phyloP scores from a whole-genome alignment of 2,797 vertebrate genomes.

The Crax fasciolata region DNA sequence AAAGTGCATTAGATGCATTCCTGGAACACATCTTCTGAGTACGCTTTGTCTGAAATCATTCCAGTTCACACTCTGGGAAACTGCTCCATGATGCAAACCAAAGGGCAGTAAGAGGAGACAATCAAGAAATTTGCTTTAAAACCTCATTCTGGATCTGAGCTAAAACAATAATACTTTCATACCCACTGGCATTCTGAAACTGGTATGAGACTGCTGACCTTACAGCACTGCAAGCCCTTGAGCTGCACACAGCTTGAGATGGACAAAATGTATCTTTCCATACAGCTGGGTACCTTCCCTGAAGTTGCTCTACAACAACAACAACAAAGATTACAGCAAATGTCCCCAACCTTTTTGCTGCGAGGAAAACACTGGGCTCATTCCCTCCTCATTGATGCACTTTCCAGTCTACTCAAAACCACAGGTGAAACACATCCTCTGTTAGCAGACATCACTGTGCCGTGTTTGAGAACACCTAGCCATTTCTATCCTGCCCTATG shows the following conservation, averaged over 20 bases:
- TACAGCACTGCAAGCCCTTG: not conserved
- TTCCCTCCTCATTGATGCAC: not conserved
- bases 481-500: not conserved
- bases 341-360: not conserved
- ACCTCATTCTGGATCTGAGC: not conserved
- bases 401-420: conserved; percentile 6
- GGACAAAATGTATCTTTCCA: not conserved
- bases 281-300: not conserved
- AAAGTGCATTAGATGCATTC: not conserved
- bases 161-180: not conserved
- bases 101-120: not conserved
- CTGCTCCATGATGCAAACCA: not conserved
- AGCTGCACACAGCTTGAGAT: not conserved
- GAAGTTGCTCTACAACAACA: not conserved
- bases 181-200: not conserved
- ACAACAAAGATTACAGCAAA: not conserved
- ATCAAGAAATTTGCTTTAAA: not conserved
- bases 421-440: not conserved
- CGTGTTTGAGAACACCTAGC: not conserved
- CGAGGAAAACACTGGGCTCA: not conserved
- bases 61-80: not conserved
- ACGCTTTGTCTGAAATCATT: not conserved
- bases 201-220: not conserved
- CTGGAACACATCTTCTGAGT: not conserved
- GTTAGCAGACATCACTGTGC: not conserved